Base-by-base conservation (phyloP, 2,113 vertebrate genomes). In the Leptocoma aspasia region DNA sequence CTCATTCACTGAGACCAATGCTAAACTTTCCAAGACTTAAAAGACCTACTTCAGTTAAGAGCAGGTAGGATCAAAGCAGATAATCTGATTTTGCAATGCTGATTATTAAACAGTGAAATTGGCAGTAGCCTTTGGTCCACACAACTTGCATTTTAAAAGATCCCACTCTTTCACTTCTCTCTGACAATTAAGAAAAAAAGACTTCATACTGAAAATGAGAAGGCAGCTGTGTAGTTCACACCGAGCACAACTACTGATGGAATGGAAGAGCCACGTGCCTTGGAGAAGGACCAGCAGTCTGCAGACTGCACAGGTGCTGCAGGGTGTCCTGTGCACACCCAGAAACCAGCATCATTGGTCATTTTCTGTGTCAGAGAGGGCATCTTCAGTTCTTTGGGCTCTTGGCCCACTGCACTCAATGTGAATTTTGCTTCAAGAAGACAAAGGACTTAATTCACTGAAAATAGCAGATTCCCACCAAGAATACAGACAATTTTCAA, bases 61-160 rank as follows among this genome's bases (percentile, higher is more conserved):
- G 75, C 37, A 68, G 68, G 45, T 82, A 93, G 39, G 28, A 87
- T 47, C 60, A 94, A 86, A 42, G 35, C 64, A 83, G 47, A 80
- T 31, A 47, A 83, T 47, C 24, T 60, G 59, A 85, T n/a, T 49
- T 73, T 44, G 24, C 27, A 68, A 27, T 20, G 21, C 21, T 42
- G 45, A 82, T 70, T 84, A 50, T 59, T 57, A 77, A 42, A 52
- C 0, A 0, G 13, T 3, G 2, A 76, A 80, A 73, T 19, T 73
- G 23, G 35, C 44, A 26, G 18, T 10, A 78, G 17, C 16, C 35
- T 87, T 79, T 75, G 13, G 21, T 71, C 70, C 69, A 57, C 15
- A 57, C 8, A 45, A 64, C 10, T 13, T 0, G 3, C 21, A 63
- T 59, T 85, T 16, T 18, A 68, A 72, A 85, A 39, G 15, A 50